Conservation (phyloP, 2,888 invertebrate species). For the Bellardia pandia region DNA sequence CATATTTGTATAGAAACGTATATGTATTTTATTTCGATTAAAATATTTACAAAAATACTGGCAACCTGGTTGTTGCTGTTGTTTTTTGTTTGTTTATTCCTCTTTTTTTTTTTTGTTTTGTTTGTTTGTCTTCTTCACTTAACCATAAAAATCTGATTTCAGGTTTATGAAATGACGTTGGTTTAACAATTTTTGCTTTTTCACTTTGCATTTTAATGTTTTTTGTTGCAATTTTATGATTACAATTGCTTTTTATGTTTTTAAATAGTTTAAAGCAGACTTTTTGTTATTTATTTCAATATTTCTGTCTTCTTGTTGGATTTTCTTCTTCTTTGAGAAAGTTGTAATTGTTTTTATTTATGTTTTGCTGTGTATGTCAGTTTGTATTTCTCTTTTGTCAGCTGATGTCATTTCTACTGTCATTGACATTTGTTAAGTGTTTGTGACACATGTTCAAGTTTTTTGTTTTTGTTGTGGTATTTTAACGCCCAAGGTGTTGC, state of each 20-base stretch:
- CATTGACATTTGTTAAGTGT: slow-evolving; percentile 67
- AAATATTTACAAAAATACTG: neutral
- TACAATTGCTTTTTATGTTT: neutral
- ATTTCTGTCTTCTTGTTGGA: neutral
- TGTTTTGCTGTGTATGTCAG: neutral
- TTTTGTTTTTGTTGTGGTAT: slow-evolving; percentile 28
- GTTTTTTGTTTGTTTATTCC: neutral
- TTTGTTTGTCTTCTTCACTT: slow-evolving; percentile 1
- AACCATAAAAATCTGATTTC: slow-evolving; percentile 23
- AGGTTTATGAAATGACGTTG: neutral
- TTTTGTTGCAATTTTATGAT: slow-evolving; percentile 23
- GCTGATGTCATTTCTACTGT: slow-evolving; percentile 65
- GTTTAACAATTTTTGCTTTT: slow-evolving; percentile 23
- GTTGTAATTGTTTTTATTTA: no score
- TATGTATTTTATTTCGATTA: slow-evolving; percentile 16
- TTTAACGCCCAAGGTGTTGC: slow-evolving; percentile 42
- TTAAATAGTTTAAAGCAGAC: neutral
- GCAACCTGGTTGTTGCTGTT: no score
- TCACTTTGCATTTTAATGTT: slow-evolving; percentile 25
- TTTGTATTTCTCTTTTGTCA: slow-evolving; percentile 37
- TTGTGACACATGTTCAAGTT: slow-evolving; percentile 58
- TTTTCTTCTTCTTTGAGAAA: neutral
- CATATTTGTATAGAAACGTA: slow-evolving; percentile 26
- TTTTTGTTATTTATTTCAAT: neutral
- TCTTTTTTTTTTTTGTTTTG: neutral